Evolutionary conservation across 2,888 invertebrate genomes (phyloP), one percentile per base, ranked within the genome.

Genomic region (Catocala nupta): DNA sequence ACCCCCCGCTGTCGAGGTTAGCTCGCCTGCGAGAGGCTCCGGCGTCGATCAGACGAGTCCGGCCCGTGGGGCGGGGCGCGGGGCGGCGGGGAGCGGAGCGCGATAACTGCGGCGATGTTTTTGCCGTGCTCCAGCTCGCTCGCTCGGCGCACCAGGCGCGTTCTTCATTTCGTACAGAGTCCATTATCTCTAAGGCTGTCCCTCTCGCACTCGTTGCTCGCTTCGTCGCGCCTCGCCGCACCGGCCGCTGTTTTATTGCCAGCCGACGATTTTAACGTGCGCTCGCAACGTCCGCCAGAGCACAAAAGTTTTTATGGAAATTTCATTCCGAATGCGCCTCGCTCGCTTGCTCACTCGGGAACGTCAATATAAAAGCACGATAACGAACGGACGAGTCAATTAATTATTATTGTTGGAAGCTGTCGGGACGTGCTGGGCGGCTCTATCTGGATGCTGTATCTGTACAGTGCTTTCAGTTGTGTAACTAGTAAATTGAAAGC

Each of bases 271-370:
- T 94, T 94, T 94, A 94, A 94, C 93, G 93, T 93, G 93, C 93
- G 93, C 93, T 93, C 93, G 90, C 94, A 92, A 94, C 93, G 94
- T 93, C 93, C 93, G 91, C 90, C 88, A 87, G 91, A 92, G 93
- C 92, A 93, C 94, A 94, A 94, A 93, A 93, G 93, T 94, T 94
- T 94, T 94, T 94, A 94, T 94, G 94, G 93, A 94, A 94, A 94
- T 94, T 94, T 94, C 93, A 93, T 93, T 94, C 90, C 93, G 87
- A 94, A 91, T 92, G 92, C 92, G 92, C 90, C 90, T 89, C 92
- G 89, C 89, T 88, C 90, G 90, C 90, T 89, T 84, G 90, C 91
- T 90, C 90, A 90, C 83, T 89, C 90, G 91, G 87, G 91, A 89
- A 91, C 93, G 91, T 93, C 93, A 92, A 93, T 94, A 93, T 93